These are phyloP conservation scores for Aricia artaxerxes DNA, from an alignment of 2,888 invertebrate species.

Conservation along the genomic window DNA sequence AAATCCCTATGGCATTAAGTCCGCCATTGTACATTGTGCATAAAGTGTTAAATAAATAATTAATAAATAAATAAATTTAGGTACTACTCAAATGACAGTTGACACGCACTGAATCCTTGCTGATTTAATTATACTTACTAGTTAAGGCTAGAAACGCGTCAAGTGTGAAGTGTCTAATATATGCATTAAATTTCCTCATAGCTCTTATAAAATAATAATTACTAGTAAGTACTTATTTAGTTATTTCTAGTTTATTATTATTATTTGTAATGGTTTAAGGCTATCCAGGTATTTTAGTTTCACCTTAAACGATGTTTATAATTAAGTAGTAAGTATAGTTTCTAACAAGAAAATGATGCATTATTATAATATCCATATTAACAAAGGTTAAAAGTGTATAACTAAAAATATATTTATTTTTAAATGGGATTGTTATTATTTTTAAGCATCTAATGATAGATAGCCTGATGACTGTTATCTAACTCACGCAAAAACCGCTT, in stretches of 20 bases:
- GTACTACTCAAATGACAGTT: too few relatives aligned
- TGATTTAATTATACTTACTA: too few relatives aligned
- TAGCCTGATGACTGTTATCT: too few relatives aligned
- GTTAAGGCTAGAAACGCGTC: not conserved
- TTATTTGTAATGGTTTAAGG: not conserved
- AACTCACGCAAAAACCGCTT: too few relatives aligned
- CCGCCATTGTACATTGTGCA: too few relatives aligned
- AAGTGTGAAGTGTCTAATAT: not conserved
- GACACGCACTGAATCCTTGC: too few relatives aligned
- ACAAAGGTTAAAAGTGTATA: not conserved
- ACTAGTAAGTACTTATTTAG: not conserved
- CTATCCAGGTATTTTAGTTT: not conserved
- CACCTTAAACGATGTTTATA: not conserved
- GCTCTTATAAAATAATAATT: not conserved
- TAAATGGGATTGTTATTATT: not conserved
- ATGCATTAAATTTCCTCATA: not conserved
- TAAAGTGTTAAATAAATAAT: too few relatives aligned
- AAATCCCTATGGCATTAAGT: too few relatives aligned
- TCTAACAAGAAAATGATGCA: not conserved
- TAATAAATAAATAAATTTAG: too few relatives aligned
- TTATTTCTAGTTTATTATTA: not conserved
- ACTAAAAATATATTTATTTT: not conserved
- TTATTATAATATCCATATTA: too few relatives aligned
- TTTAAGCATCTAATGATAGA: not conserved
- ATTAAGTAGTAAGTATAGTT: slow-evolving; percentile 32